Evolutionary conservation across 23 tunicate genomes (phyloP).

Genomic region (Trididemnum clinides): DNA sequence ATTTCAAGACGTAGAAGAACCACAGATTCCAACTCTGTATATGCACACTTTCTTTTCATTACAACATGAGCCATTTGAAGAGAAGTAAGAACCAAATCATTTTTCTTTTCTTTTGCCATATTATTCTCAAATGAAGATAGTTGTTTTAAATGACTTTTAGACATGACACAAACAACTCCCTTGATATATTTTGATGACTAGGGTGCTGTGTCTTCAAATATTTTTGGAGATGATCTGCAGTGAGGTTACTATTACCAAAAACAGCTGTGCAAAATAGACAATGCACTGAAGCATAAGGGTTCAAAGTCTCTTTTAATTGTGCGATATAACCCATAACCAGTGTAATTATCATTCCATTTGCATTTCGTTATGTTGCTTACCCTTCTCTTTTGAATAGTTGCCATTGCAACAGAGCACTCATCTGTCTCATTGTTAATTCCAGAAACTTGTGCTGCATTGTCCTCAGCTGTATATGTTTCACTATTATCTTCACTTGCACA

Average conservation of each 20-base stretch:
- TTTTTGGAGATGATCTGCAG: conserved; percentile 3
- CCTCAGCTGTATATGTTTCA: not conserved
- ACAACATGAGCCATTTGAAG: conserved; percentile 4
- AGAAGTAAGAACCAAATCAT: conserved; percentile 1
- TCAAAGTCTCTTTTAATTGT: not conserved
- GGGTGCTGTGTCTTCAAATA: conserved; percentile 1
- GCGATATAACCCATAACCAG: conserved; percentile 1
- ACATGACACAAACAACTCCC: not conserved
- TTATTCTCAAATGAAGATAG: not conserved
- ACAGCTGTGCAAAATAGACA: conserved; percentile 11
- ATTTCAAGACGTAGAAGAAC: conserved; percentile 42
- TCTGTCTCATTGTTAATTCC: not conserved
- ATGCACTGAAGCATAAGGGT: not conserved
- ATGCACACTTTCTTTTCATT: conserved; percentile 40
- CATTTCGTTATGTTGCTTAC: not conserved
- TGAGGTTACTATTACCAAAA: conserved; percentile 1
- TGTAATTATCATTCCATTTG: conserved; percentile 8
- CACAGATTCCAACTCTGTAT: conserved; percentile 29
- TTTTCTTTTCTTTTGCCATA: conserved; percentile 3
- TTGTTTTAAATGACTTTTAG: conserved; percentile 1
- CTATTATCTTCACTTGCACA: not conserved
- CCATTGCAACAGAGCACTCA: not conserved
- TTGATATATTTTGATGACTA: conserved; percentile 6
- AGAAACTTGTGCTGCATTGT: not conserved
- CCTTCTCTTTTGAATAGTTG: not conserved